Evolutionary conservation across 2,113 vertebrate genomes (phyloP).

Genomic region (Oreochromis niloticus): DNA sequence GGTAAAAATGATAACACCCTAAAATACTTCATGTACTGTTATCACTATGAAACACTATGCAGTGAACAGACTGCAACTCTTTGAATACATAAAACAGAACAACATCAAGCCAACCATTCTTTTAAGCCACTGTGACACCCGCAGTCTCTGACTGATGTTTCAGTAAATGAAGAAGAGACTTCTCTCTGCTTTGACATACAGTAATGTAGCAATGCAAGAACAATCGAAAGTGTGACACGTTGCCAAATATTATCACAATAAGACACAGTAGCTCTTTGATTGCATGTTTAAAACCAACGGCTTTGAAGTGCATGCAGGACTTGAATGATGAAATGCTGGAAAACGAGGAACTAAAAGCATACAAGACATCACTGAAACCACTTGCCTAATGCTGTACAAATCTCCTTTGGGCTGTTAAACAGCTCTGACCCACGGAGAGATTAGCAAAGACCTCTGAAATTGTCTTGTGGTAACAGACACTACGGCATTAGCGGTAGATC

Average conservation of each 20-base stretch:
- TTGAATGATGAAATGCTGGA: not conserved
- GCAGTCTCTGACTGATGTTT: not conserved
- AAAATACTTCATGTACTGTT: not conserved
- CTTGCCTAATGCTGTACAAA: not conserved
- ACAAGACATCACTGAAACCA: not conserved
- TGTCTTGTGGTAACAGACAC: not conserved
- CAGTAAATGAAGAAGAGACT: not conserved
- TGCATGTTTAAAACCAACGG: not conserved
- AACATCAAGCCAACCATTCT: not conserved
- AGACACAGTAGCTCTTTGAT: not conserved
- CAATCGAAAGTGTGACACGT: not conserved
- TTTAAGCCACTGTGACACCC: not conserved
- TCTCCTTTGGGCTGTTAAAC: not conserved
- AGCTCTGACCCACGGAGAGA: not conserved
- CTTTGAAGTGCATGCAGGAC: not conserved
- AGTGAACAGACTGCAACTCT: not conserved
- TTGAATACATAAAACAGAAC: not conserved
- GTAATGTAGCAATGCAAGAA: not conserved
- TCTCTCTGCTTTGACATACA: not conserved
- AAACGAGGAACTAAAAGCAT: not conserved
- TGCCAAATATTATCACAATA: not conserved
- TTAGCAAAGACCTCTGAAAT: not conserved
- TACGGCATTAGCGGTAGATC: not conserved
- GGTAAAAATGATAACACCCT: not conserved
- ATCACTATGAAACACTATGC: not conserved